Evolutionary conservation across 2,797 vertebrate genomes (phyloP), one percentile per base, ranked within the genome.

Genomic region (Enteromius argenteus): DNA sequence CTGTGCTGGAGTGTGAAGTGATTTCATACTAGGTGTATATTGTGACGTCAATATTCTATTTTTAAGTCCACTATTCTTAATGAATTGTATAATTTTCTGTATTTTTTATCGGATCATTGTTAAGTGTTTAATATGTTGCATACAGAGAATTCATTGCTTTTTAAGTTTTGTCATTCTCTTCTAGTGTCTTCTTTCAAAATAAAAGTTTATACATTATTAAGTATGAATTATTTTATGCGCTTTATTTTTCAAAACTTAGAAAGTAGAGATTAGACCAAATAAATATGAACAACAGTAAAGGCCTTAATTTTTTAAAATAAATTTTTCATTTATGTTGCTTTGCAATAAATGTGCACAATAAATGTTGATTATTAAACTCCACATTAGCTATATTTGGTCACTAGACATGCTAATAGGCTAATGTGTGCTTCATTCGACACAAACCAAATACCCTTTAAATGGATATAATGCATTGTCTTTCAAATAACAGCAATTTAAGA

Each of bases 241-340:
- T 58, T 58, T 23, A 58, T 58, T 58, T 58, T 23, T 58, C 56
- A 58, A 58, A 58, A 58, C 56, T 58, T 58, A 58, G 19, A 56
- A 56, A 56, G 21, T 13, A 58, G 56, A 58, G 0, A 23, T 58
- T 58, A 58, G 8, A 23, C 21, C 7, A 58, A 58, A 58, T 58
- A 58, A 58, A 58, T 58, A 58, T 58, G 56, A 58, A 58, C 53
- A 58, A 58, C 53, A n/a, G n/a, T 58, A 58, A 58, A n/a, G 9
- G n/a, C 7, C 56, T 10, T 58, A 11, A 3, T 51, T 19, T 51
- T 27, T 23, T 58, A 10, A 23, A 11, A 27, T 23, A 23, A 10
- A 58, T 9, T 58, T 23, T 58, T 27, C n/a, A 60, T 60, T 60
- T 60, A 60, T 27, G 56, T 27, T 60, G n/a, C n/a, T 58, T 58